Evolutionary conservation across 2,888 invertebrate genomes (phyloP).

Genomic region (Oxystoma pomonae): DNA sequence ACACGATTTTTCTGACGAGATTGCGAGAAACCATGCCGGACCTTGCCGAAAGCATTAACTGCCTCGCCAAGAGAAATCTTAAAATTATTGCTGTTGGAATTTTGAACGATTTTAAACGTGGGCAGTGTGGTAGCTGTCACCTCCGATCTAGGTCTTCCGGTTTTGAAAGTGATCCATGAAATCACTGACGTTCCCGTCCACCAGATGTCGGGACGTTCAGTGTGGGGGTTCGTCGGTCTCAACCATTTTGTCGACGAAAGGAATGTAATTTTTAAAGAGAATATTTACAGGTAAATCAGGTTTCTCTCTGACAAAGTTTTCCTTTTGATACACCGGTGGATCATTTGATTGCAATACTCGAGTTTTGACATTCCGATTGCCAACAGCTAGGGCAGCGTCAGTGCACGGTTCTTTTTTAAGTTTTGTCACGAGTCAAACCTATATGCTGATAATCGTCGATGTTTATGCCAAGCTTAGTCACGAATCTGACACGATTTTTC

Average conservation of each 20-base stretch:
- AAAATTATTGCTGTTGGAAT: too few species aligned
- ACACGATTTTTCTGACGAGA: background rate
- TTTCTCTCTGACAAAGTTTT: too few species aligned
- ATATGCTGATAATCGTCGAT: slow-evolving; percentile 53
- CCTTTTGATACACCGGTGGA: too few species aligned
- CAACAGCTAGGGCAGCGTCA: too few species aligned
- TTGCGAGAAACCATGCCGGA: background rate
- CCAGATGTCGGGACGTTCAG: slow-evolving; percentile 57
- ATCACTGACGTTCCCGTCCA: slow-evolving; percentile 48
- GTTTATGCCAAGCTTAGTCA: slow-evolving; percentile 34
- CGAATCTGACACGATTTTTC: background rate
- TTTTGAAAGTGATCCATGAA: background rate
- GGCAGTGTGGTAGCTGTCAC: slow-evolving; percentile 45
- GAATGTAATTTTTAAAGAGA: slow-evolving; percentile 53
- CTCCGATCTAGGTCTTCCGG: background rate
- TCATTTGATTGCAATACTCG: too few species aligned
- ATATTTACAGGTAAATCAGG: slow-evolving; percentile 42
- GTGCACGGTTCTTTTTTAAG: too few species aligned
- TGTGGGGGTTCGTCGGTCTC: slow-evolving; percentile 60
- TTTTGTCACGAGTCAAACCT: too few species aligned
- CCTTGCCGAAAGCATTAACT: background rate
- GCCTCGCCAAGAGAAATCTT: background rate
- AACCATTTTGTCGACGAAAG: slow-evolving; percentile 54
- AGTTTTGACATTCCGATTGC: too few species aligned
- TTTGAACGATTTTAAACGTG: too few species aligned